Percentiles rank a stretch among this genome's conserved stretches.
Evolutionary conservation across 2,797 vertebrate genomes (phyloP).

Genomic region (Stomatorhinus walkeri): DNA sequence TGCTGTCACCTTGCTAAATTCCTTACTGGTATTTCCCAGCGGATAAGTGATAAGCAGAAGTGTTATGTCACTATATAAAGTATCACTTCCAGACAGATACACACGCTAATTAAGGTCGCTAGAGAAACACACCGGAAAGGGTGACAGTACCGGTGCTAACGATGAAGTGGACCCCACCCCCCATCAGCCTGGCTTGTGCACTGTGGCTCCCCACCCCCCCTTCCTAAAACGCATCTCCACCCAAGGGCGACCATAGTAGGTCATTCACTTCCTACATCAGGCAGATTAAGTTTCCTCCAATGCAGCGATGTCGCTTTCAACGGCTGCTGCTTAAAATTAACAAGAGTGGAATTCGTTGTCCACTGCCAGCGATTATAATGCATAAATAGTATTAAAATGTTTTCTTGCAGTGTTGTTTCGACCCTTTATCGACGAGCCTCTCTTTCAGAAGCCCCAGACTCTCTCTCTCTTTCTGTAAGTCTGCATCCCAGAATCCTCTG

Average conservation of each 20-base stretch:
- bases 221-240: neutral
- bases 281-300: neutral
- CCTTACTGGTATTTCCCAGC: neutral
- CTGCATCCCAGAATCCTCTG: neutral
- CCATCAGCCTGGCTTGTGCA: neutral
- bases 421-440: neutral
- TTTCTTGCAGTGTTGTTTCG: neutral
- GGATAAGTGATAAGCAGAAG: neutral
- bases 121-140: neutral
- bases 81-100: neutral
- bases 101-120: neutral
- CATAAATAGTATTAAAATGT: neutral
- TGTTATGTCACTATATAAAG: neutral
- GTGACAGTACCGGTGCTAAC: neutral
- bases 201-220: neutral
- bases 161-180: neutral
- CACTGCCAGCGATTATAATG: neutral
- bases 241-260: neutral
- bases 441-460: neutral
- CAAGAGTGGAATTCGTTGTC: neutral
- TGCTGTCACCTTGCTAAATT: neutral
- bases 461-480: neutral
- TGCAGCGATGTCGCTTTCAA: neutral
- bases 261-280: neutral
- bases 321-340: neutral